Base-by-base conservation (phyloP, 2,797 vertebrate genomes). In the Alca torda region DNA sequence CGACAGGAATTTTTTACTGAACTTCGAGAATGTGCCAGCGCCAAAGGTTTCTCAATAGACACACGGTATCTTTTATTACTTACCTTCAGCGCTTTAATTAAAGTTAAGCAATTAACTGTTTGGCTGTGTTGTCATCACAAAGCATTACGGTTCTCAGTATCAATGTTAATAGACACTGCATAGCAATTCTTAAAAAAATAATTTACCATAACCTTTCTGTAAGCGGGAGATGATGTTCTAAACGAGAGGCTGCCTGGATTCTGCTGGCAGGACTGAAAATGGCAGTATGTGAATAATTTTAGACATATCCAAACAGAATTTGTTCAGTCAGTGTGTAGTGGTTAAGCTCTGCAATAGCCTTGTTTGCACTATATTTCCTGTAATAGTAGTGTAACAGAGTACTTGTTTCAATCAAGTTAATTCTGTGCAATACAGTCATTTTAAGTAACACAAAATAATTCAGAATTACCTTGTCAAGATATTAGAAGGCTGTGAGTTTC, bases 1-100 rank as follows among this genome's bases (percentile, higher is more conserved):
- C 98, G 98, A 8, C 99, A 99, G 96, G 99, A 99, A 67, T 99
- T 99, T 95, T 99, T 99, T 91, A 69, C 95, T 3, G 98, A 98
- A 92, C 98, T 99, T 81, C 98, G 97, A 59, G 98, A 99, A 31
- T 98, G 98, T 43, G 99, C 99, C 37, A 90, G 91, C 16, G 98
- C 99, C 48, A 97, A 96, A 57, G 99, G 99, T 15, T 99, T 99
- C 98, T 57, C 85, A 48, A 98, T 99, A 37, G 98, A 99, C 65
- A 99, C 99, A 64, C 93, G 99, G 99, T 99, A 98, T 84, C 43
- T 78, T 79, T 92, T 35, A 4, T 16, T 74, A 41, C 68, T 82
- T 83, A 48, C 14, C 30, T 90, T 48, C 48, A 76, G 50, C 9
- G 11, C 39, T 93, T 68, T 89, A n/a, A 65, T 78, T 69, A 51